Evolutionary conservation across 2,888 invertebrate genomes (phyloP).

Genomic region (Spilosoma lubricipeda): DNA sequence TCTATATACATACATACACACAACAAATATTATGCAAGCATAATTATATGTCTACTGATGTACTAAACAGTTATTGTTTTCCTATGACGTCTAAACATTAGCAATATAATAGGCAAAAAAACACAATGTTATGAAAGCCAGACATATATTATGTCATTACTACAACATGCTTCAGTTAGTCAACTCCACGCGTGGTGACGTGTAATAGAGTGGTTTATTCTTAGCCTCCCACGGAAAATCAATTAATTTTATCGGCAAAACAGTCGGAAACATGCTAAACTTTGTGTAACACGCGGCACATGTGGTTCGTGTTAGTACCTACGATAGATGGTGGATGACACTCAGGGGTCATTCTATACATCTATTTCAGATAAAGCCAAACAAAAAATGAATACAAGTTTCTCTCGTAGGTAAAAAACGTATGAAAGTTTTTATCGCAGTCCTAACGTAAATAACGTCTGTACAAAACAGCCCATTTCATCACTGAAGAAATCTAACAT

Average conservation of each 20-base stretch:
- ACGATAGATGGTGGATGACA: background rate
- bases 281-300: background rate
- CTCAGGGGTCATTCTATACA: background rate
- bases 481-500: background rate
- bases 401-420: too few species aligned
- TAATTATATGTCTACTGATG: too few species aligned
- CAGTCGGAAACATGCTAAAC: conserved; percentile 8
- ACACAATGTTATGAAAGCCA: background rate
- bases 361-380: background rate
- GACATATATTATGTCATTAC: background rate
- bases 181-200: conserved; percentile 5
- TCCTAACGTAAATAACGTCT: background rate
- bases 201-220: conserved; percentile 20
- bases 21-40: too few species aligned
- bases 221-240: conserved; percentile 13
- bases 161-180: background rate
- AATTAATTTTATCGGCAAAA: conserved; percentile 20
- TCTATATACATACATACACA: too few species aligned
- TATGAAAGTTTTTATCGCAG: background rate
- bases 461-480: background rate
- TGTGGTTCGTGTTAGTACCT: background rate
- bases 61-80: background rate
- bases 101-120: background rate
- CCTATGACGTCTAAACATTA: background rate
- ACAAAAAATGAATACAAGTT: background rate